A percentile compares a stretch with the other conserved stretches of the same genome.
Conservation (phyloP, 2,113 vertebrate species). For the Pholis gunnellus region DNA sequence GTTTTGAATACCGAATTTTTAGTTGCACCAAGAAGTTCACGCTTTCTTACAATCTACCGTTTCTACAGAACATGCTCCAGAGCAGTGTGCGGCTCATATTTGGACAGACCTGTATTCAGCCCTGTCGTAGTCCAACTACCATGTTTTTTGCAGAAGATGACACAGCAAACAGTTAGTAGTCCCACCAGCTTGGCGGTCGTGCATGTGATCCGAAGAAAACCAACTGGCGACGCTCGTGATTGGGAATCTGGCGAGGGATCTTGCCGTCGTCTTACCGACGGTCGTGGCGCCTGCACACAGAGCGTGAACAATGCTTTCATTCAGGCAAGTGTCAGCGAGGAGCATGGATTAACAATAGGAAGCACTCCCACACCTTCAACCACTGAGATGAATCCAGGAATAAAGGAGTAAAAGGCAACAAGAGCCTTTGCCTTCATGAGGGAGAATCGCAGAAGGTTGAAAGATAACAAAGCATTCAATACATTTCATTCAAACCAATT, state of each 20-base stretch:
- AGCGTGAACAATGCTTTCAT: constrained; percentile 51
- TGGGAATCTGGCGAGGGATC: constrained; percentile 10
- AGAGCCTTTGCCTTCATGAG: background rate
- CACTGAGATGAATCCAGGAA: constrained; percentile 24
- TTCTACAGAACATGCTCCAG: background rate
- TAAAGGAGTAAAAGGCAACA: constrained; percentile 22
- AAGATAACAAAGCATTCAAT: constrained; percentile 10
- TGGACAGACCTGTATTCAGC: background rate
- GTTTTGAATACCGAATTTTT: background rate
- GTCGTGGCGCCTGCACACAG: constrained; percentile 1
- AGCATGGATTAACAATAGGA: constrained; percentile 36
- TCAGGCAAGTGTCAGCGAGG: constrained; percentile 39
- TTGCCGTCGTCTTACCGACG: constrained; percentile 2
- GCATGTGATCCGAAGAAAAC: background rate
- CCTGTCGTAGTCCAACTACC: background rate
- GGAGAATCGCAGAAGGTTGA: background rate
- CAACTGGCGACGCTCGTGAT: background rate
- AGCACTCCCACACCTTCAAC: constrained; percentile 41
- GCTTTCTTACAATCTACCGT: background rate
- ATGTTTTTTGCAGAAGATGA: constrained; percentile 7
- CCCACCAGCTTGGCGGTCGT: background rate
- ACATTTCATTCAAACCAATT: constrained; percentile 12
- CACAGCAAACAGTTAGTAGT: background rate
- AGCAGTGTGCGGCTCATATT: background rate
- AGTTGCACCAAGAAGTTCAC: background rate